phyloP scores from a whole-genome alignment of 2,888 invertebrate species.

The Willowsia nigromaculata region DNA sequence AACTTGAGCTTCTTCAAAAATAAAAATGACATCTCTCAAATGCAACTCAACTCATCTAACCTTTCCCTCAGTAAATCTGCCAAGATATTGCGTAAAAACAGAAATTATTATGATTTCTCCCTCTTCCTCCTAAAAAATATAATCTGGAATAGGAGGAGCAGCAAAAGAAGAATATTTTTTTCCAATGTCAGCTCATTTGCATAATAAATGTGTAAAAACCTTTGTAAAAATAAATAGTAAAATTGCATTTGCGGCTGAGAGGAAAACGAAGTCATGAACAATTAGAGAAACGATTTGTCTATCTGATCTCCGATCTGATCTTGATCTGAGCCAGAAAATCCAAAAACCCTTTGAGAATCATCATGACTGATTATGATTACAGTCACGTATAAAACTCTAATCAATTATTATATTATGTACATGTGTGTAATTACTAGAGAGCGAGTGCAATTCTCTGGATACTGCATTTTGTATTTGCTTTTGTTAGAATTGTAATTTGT shows the following conservation, averaged over 20 bases:
- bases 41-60: background rate
- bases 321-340: background rate
- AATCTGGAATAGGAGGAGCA: conserved; percentile 18
- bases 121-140: background rate
- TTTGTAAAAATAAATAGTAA: background rate
- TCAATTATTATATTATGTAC: background rate
- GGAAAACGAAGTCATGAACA: conserved; percentile 23
- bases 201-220: background rate
- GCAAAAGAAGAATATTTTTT: background rate
- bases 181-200: conserved; percentile 1
- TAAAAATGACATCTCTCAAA: background rate
- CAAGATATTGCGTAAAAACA: conserved; percentile 5
- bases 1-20: background rate
- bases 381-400: conserved; percentile 9
- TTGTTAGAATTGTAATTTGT: conserved; percentile 25
- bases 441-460: background rate
- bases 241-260: background rate
- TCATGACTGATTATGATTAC: conserved; percentile 3
- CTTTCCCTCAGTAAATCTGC: conserved; percentile 49
- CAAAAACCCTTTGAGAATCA: background rate
- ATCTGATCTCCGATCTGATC: conserved; percentile 30
- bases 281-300: conserved; percentile 53
- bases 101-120: background rate
- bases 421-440: background rate
- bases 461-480: background rate